These are phyloP conservation scores for Trachythela sp. DNA, from an alignment of 64 coral and sea anemone species.

Conservation along the genomic window DNA sequence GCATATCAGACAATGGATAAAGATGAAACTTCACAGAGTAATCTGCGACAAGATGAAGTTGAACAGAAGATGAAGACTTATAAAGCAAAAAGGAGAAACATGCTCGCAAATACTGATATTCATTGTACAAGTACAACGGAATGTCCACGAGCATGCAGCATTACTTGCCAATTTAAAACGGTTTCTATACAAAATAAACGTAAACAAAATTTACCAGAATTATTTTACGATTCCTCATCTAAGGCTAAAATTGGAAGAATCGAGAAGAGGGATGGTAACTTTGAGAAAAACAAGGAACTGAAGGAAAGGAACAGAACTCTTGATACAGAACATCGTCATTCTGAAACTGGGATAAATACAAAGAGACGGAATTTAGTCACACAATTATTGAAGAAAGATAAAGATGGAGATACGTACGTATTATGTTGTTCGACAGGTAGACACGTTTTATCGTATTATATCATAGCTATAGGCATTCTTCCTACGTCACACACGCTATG, in stretches of 20 bases:
- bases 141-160: too few species aligned
- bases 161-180: neutral
- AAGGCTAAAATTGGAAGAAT: neutral
- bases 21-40: too few species aligned
- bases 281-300: neutral
- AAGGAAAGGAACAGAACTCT: neutral
- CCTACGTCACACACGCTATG: too few species aligned
- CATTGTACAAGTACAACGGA: too few species aligned
- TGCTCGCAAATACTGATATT: too few species aligned
- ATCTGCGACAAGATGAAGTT: too few species aligned
- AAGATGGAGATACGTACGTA: neutral
- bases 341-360: neutral
- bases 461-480: too few species aligned
- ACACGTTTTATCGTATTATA: too few species aligned
- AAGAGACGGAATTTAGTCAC: neutral
- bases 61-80: too few species aligned
- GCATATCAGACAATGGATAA: too few species aligned
- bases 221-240: neutral
- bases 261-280: neutral
- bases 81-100: too few species aligned
- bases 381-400: neutral
- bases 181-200: neutral
- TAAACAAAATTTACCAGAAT: neutral
- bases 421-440: too few species aligned
- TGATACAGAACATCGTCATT: neutral